These are phyloP conservation scores for Orycteropus afer DNA, from an alignment of 2,113 vertebrate genomes.

Conservation along the genomic window DNA sequence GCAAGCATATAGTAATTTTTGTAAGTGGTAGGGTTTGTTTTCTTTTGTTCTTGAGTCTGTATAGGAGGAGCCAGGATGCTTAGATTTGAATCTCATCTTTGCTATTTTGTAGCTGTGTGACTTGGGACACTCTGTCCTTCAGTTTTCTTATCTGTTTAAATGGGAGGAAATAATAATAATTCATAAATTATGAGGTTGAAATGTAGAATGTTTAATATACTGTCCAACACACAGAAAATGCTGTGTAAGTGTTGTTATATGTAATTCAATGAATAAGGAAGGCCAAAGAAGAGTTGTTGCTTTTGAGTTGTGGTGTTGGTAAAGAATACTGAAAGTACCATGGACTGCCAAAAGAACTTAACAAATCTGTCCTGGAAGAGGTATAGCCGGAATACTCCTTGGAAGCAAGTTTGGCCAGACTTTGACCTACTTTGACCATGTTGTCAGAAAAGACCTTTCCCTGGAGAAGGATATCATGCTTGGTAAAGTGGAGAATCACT, in stretches of 20 bases:
- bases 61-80: background rate
- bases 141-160: background rate
- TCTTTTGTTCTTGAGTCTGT: background rate
- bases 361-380: too few species aligned
- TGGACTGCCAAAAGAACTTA: too few species aligned
- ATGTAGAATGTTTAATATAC: background rate
- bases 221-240: background rate
- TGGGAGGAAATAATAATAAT: background rate
- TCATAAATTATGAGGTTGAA: background rate
- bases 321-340: too few species aligned
- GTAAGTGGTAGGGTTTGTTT: background rate
- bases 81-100: background rate
- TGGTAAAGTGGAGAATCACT: too few species aligned
- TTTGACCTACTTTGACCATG: too few species aligned
- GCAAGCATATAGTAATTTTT: background rate
- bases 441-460: too few species aligned
- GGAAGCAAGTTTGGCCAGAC: too few species aligned
- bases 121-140: background rate
- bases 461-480: too few species aligned
- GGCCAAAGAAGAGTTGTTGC: too few species aligned
- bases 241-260: background rate
- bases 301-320: too few species aligned
- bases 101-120: background rate
- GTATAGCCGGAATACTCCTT: too few species aligned
- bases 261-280: too few species aligned